phyloP scores from a whole-genome alignment of 2,113 vertebrate genomes.

The Murina feae region DNA sequence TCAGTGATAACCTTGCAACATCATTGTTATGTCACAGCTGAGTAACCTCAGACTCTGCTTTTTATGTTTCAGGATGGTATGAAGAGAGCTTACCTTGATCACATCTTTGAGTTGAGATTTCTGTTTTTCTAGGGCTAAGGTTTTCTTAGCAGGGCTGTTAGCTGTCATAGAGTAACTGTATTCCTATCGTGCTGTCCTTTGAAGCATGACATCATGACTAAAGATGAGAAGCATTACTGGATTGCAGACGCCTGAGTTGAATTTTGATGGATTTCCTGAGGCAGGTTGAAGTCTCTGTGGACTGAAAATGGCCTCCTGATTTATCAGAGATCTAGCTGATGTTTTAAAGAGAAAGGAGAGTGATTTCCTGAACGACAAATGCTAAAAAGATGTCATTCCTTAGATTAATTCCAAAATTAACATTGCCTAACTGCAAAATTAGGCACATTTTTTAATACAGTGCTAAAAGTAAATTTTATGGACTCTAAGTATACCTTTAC shows the following conservation, averaged over 20 bases:
- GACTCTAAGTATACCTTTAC: background rate
- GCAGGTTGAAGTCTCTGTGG: background rate
- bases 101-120: slow-evolving; percentile 26
- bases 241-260: slow-evolving; percentile 6
- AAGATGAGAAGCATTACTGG: slow-evolving; percentile 45
- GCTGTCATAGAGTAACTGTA: slow-evolving; percentile 16
- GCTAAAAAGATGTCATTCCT: background rate
- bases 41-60: background rate
- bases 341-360: background rate
- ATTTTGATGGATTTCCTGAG: slow-evolving; percentile 29
- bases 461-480: background rate
- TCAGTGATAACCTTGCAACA: background rate
- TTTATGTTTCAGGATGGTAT: background rate
- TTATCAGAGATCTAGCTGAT: background rate
- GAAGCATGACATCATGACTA: slow-evolving; percentile 58
- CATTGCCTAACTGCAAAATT: background rate
- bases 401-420: background rate
- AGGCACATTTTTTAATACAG: background rate
- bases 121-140: slow-evolving; percentile 6
- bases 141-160: slow-evolving; percentile 32
- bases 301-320: background rate
- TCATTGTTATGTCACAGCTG: slow-evolving; percentile 35
- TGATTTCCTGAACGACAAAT: background rate
- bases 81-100: slow-evolving; percentile 32
- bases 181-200: slow-evolving; percentile 45